phyloP scores from a whole-genome alignment of 2,797 vertebrate genomes.

The Paguma larvata region DNA sequence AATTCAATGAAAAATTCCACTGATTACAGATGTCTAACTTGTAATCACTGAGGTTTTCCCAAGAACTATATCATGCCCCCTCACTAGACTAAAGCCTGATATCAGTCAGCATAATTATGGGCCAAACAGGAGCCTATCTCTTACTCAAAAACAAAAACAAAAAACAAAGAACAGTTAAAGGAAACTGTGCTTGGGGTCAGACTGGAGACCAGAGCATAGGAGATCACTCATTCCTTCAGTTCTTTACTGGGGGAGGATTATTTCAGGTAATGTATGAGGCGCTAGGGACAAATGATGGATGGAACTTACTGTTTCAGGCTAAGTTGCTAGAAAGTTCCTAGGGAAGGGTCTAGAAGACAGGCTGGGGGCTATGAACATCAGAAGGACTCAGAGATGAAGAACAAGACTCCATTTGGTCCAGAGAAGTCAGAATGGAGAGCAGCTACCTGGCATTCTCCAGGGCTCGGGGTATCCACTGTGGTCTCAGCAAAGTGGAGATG shows the following conservation, averaged over 20 bases:
- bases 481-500: not conserved
- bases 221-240: not conserved
- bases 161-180: not conserved
- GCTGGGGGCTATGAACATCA: not conserved
- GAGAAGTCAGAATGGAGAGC: not conserved
- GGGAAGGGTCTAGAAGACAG: not conserved
- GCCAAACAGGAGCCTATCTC: not conserved
- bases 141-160: not conserved
- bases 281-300: not conserved
- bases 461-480: not conserved
- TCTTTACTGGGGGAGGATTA: not conserved
- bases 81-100: not conserved
- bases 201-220: not conserved
- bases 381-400: not conserved
- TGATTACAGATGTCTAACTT: not conserved
- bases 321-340: not conserved
- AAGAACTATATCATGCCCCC: no score
- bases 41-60: not conserved
- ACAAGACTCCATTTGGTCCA: not conserved
- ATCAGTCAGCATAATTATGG: not conserved
- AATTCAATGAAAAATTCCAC: not conserved
- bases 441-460: not conserved
- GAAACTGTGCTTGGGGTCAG: not conserved
- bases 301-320: not conserved
- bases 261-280: not conserved